Base-by-base conservation (phyloP, 2,888 invertebrate genomes). In the Tridacna gigas region DNA sequence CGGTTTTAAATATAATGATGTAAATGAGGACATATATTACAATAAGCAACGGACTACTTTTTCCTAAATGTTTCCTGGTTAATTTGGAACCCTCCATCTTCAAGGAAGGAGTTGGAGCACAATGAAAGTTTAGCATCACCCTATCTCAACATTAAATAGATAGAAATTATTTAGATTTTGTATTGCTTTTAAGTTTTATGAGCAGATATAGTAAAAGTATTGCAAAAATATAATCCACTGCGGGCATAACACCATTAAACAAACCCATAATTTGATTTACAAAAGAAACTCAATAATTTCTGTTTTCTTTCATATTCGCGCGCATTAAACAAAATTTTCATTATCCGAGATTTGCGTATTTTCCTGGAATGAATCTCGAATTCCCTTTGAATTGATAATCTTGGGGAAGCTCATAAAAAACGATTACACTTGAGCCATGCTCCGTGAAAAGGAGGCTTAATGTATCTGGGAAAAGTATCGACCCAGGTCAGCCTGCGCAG, bases 221-320 rank as follows among this genome's bases (percentile, higher is more conserved):
- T 77, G 56, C 80, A 61, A 51, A 73, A 66, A 86, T 83, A 78
- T 80, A 73, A 82, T 79, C 76, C 74, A 69, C 82, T 82, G 73
- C 75, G 77, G 79, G 37, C 69, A 65, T 20, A 67, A 80, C 60
- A 13, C 63, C 71, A 82, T 85, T 77, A 82, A 85, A 85, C 61
- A 18, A 25, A 20, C 48, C 65, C 48, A 60, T 69, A 74, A 56
- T 66, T 65, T 37, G 60, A 61, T 60, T 74, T 82, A 82, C 80
- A 79, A 82, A 82, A 77, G 79, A 77, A 80, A 48, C 28, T 25
- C 69, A 47, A 66, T 28, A 74, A 74, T 74, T 79, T 67, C n/a
- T 51, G 9, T 79, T 56, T 25, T 48, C 60, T 83, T 83, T 80
- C 45, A 74, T 77, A 67, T 77, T 61, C 20, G 67, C 25, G n/a